Conservation (phyloP, 2,888 invertebrate species). For the Cyaniris semiargus region DNA sequence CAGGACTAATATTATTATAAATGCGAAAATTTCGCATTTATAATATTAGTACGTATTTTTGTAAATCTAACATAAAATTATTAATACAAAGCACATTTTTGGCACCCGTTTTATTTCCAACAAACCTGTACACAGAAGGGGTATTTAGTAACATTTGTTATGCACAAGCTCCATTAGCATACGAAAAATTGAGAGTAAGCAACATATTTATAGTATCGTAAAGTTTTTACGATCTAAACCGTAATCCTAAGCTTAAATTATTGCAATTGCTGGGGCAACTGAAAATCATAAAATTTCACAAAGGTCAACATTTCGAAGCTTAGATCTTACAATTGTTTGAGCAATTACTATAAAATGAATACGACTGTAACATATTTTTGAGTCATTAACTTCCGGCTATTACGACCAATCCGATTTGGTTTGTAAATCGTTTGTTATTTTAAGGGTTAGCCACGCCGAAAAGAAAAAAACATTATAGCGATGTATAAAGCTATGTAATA, state of each 20-base stretch:
- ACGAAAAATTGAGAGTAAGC: constrained; percentile 51
- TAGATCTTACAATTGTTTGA: constrained; percentile 25
- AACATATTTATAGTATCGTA: constrained; percentile 68
- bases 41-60: no score
- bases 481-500: background rate
- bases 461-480: background rate
- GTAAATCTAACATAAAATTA: no score
- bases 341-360: constrained; percentile 33
- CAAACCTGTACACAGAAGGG: background rate
- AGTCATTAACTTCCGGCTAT: background rate
- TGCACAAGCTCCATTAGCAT: constrained; percentile 30
- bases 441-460: background rate
- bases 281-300: constrained; percentile 56
- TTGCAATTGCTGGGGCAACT: constrained; percentile 49
- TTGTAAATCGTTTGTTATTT: background rate
- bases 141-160: constrained; percentile 12
- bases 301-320: constrained; percentile 14
- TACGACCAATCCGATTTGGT: background rate
- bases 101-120: background rate
- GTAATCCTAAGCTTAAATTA: constrained; percentile 67
- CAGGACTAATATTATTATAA: background rate
- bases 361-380: constrained; percentile 29
- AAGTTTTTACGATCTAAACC: constrained; percentile 65
- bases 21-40: no score
- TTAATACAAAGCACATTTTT: no score